Evolutionary conservation across 2,797 vertebrate species (phyloP).

Genomic region (Aldrovandia affinis): DNA sequence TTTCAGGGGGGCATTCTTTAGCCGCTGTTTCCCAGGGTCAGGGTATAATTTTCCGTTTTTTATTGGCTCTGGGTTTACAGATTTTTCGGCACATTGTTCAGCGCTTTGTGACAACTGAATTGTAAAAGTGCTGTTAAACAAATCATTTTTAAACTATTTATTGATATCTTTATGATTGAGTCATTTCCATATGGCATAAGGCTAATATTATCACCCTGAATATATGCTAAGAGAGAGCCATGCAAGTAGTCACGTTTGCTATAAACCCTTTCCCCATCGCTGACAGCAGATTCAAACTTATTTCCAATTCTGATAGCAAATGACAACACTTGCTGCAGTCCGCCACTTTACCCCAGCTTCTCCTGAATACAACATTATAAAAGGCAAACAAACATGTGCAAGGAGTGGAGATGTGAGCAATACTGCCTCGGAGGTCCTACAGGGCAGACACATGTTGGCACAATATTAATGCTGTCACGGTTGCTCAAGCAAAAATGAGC

Average conservation of each 20-base stretch:
- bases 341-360: neutral
- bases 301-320: slow-evolving; percentile 13
- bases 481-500: neutral
- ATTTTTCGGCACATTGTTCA: too few species aligned
- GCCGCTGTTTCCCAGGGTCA: too few species aligned
- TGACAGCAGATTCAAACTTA: neutral
- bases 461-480: neutral
- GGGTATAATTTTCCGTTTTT: too few species aligned
- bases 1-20: too few species aligned
- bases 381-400: neutral
- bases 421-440: neutral
- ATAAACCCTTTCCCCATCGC: neutral
- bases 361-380: neutral
- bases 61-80: too few species aligned
- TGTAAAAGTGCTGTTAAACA: too few species aligned
- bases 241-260: neutral
- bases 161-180: too few species aligned
- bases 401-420: neutral
- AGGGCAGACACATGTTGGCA: neutral
- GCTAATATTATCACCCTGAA: too few species aligned
- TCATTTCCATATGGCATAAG: too few species aligned
- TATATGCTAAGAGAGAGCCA: neutral
- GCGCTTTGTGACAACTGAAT: too few species aligned
- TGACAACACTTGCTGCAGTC: neutral
- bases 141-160: too few species aligned